Evolutionary conservation across 2,113 vertebrate species (phyloP), one percentile per base, ranked within the genome.

Genomic region (Mugil cephalus): DNA sequence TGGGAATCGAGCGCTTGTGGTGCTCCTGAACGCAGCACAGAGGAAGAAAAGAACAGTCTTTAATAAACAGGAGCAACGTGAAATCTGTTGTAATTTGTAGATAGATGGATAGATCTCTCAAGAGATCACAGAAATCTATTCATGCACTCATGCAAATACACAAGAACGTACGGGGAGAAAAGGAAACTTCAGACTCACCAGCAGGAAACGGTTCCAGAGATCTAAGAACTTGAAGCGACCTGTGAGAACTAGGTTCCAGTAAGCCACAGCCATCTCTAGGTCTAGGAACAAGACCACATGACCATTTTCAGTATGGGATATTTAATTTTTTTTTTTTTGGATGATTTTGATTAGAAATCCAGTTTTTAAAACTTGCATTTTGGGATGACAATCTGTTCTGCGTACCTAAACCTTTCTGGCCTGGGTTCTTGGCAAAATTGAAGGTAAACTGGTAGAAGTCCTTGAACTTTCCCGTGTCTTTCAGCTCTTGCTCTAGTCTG

Each of bases 381-480:
- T 30, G 24, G 24, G 24, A 30, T 30, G 2, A 30, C 2, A 30
- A 30, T 30, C 24, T 30, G 24, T 30, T 36, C 15, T 46, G 11
- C 94, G 94, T 92, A 99, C 97, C 98, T 95, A 98, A 93, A 82
- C 96, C 96, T 88, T 99, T 99, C 81, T 99, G 98, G 59, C 96
- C 97, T n/a, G 96, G 97, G 80, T 97, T 99, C 93, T 97, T 97
- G 82, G 98, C 97, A 89, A 98, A 98, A 80, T 95, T 96, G 91
- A 99, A 98, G 71, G 97, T 98, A 90, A 99, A 96, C 80, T 99
- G 97, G 90, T 99, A 98, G 80, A 99, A 97, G 80, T 98, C 96
- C 93, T 97, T 98, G 85, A 98, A 98, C 82, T 96, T 98, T 21
- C 88, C 92, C 4, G 93, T 90, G 86, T 98, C 97, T 92, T 97